Conservation (phyloP, 2,888 invertebrate genomes). For the Mesorhabditis spiculigera region DNA sequence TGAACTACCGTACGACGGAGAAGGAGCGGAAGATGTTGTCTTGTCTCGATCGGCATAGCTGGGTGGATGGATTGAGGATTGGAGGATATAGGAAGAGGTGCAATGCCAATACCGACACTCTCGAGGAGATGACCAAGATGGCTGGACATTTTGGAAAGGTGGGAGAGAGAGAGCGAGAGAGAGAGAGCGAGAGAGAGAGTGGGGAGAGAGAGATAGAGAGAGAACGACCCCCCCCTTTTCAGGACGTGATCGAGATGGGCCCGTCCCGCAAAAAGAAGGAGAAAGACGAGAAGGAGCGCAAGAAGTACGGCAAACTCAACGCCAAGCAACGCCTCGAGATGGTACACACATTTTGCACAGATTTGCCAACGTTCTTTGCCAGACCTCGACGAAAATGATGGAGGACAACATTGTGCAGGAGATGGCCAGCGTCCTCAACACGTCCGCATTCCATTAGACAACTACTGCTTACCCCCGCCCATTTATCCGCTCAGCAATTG, state of each 20-base stretch:
- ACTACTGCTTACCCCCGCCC: no score
- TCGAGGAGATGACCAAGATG: conserved; percentile 37
- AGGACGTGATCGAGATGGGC: conserved; percentile 11
- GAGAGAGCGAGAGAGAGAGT: no score
- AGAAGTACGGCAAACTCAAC: conserved; percentile 40
- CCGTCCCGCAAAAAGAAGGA: conserved; percentile 13
- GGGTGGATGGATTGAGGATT: conserved; percentile 35
- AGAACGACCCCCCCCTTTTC: conserved; percentile 3
- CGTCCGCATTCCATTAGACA: not conserved
- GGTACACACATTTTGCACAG: conserved; percentile 8
- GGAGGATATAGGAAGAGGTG: conserved; percentile 14
- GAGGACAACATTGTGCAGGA: conserved; percentile 6
- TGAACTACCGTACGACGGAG: conserved; percentile 32
- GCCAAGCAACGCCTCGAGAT: conserved; percentile 41
- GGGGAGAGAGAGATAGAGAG: no score
- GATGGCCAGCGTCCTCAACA: not conserved
- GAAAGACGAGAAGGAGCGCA: conserved; percentile 26
- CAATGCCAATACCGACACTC: conserved; percentile 24
- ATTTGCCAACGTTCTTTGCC: not conserved
- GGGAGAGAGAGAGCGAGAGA: not conserved
- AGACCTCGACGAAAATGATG: not conserved
- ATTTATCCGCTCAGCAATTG: no score
- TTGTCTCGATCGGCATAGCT: conserved; percentile 39
- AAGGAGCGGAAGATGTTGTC: conserved; percentile 47
- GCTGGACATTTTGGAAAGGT: conserved; percentile 34